phyloP scores from a whole-genome alignment of 2,797 vertebrate species.

The Menidia menidia region DNA sequence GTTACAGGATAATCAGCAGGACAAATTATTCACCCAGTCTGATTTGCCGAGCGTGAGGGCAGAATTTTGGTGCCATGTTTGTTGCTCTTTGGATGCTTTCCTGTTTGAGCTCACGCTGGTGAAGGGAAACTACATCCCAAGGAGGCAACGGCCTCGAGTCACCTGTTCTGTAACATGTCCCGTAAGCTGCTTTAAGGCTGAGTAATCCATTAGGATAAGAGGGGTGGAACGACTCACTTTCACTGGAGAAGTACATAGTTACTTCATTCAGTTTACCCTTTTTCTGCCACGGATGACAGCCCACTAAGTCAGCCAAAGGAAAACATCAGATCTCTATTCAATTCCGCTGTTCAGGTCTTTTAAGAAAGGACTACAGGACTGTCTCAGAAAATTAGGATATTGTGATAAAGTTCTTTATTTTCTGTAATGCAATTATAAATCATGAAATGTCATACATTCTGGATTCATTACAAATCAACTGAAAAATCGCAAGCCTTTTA shows the following conservation, averaged over 20 bases:
- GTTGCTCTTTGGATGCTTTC: background rate
- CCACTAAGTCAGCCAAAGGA: background rate
- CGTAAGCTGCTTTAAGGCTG: slow-evolving; percentile 69
- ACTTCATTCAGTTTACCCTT: background rate
- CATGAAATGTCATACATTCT: no score
- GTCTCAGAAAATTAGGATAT: no score
- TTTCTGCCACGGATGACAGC: no score
- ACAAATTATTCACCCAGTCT: slow-evolving; percentile 16
- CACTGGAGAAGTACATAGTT: slow-evolving; percentile 13
- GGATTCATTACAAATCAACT: no score
- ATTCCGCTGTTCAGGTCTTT: no score
- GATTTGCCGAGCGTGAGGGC: slow-evolving; percentile 10
- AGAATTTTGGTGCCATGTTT: background rate
- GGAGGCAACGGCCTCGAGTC: slow-evolving; percentile 30
- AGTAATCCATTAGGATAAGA: slow-evolving; percentile 60
- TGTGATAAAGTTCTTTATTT: no score
- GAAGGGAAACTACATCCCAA: slow-evolving; percentile 14
- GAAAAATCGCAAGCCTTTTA: no score
- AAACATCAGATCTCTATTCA: background rate
- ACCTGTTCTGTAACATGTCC: slow-evolving; percentile 43
- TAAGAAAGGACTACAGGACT: no score
- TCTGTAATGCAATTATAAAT: no score
- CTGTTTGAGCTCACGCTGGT: slow-evolving; percentile 20
- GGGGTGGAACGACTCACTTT: slow-evolving; percentile 40
- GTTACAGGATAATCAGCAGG: slow-evolving; percentile 61